phyloP scores from a whole-genome alignment of 2,113 vertebrate genomes.

The Cebus imitator region DNA sequence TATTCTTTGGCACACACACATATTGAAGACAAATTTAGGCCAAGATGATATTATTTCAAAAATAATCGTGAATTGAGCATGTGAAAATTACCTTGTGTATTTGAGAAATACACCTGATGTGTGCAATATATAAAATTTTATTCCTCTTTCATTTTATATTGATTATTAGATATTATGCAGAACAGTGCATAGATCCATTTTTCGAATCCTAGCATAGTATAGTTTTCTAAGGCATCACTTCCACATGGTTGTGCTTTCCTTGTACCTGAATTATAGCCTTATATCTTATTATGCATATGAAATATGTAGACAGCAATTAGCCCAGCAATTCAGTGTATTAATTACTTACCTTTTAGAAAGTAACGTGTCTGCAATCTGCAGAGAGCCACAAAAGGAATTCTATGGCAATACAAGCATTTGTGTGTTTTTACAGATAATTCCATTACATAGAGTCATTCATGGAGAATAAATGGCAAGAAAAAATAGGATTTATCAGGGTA shows the following conservation, averaged over 20 bases:
- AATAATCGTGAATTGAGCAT: background rate
- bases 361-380: conserved; percentile 39
- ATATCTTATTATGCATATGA: conserved; percentile 27
- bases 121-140: background rate
- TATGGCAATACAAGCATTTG: conserved; percentile 10
- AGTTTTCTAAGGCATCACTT: background rate
- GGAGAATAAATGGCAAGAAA: conserved; percentile 81
- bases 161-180: background rate
- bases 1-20: background rate
- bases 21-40: background rate
- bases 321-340: background rate
- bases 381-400: conserved; percentile 56
- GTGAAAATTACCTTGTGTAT: background rate
- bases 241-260: background rate
- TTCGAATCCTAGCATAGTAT: background rate
- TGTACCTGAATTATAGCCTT: conserved; percentile 4
- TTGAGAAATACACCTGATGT: background rate
- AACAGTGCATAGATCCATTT: background rate
- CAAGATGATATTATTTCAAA: conserved; percentile 1
- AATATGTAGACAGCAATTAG: conserved; percentile 62
- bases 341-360: conserved; percentile 70
- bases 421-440: conserved; percentile 74
- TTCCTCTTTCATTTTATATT: background rate
- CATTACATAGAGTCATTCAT: conserved; percentile 73
- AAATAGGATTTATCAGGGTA: conserved; percentile 79